Evolutionary conservation across 2,888 invertebrate species (phyloP), one percentile per base, ranked within the genome.

Genomic region (Drosophila algonquin): DNA sequence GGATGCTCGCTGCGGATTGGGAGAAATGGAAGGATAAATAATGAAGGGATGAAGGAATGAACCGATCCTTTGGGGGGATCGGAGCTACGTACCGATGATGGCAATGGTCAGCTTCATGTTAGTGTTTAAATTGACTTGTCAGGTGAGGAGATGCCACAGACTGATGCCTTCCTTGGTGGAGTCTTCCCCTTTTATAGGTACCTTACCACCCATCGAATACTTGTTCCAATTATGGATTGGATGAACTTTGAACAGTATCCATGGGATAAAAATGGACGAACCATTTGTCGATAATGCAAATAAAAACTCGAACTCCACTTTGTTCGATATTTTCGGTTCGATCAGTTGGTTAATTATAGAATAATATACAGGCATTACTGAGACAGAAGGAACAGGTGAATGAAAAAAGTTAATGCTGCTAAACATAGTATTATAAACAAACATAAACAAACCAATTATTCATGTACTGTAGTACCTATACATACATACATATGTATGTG

Each of bases 31-130:
- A 7, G 14, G 12, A 4, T 4, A 4, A 10, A 4, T 7, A 3
- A 46, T 53, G 12, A 8, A 8, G 14, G 14, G 8, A 12, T 21
- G n/a, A n/a, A n/a, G n/a, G n/a, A n/a, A n/a, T n/a, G n/a, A 24
- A 24, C 12, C 18, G 35, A 35, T 40, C 53, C 12, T 21, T n/a
- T 40, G 14, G 7, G 12, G 12, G 10, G 3, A 18, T 1, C 9
- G 12, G 1, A 0, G 3, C n/a, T 12, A 30, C 46, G 1, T 53
- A 64, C 64, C 64, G 7, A 64, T 4, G 40, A 35, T 7, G 35
- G 14, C 27, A n/a, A 64, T 30, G 16, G 53, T 64, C 47, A 64
- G 68, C 68, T 64, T 64, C 64, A 64, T 64, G 30, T n/a, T 35
- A n/a, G n/a, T 14, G 5, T 18, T 7, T 48, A 16, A 14, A 0